Conservation (phyloP, 2,113 vertebrate genomes). For the Butorides virescens region DNA sequence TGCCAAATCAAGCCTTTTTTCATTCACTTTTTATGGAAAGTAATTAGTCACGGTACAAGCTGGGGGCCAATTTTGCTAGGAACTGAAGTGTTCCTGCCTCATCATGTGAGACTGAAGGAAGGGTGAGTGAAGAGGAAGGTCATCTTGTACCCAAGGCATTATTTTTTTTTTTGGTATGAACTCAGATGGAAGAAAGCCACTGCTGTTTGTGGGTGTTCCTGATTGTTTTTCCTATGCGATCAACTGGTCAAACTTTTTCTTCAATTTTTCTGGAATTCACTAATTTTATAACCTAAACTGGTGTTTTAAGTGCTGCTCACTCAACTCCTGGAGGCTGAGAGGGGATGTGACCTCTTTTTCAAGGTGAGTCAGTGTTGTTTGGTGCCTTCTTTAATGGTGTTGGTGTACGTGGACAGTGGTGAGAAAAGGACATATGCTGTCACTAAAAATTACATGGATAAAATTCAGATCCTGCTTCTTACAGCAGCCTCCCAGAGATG, state of each 20-base stretch:
- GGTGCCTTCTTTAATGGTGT: background rate
- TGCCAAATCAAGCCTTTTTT: background rate
- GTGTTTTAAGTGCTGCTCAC: background rate
- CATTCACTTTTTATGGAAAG: background rate
- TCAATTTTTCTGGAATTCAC: background rate
- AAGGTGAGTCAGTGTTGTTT: background rate
- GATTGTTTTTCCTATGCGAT: background rate
- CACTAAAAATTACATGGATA: background rate
- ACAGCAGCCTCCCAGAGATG: slow-evolving; percentile 56
- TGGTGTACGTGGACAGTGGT: background rate
- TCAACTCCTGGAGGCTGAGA: background rate
- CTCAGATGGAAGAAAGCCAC: background rate
- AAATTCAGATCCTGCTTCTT: slow-evolving; percentile 55
- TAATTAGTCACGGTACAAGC: background rate
- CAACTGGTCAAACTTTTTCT: background rate
- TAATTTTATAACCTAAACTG: background rate
- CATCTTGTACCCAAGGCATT: accelerated
- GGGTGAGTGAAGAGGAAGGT: background rate
- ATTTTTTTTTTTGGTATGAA: background rate
- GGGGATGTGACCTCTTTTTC: background rate
- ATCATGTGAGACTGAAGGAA: background rate
- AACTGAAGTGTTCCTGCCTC: background rate
- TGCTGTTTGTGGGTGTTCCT: background rate
- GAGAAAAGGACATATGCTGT: background rate
- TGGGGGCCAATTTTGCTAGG: background rate